Evolutionary conservation across 2,113 vertebrate genomes (phyloP), one percentile per base, ranked within the genome.

Genomic region (Anseranas semipalmata): DNA sequence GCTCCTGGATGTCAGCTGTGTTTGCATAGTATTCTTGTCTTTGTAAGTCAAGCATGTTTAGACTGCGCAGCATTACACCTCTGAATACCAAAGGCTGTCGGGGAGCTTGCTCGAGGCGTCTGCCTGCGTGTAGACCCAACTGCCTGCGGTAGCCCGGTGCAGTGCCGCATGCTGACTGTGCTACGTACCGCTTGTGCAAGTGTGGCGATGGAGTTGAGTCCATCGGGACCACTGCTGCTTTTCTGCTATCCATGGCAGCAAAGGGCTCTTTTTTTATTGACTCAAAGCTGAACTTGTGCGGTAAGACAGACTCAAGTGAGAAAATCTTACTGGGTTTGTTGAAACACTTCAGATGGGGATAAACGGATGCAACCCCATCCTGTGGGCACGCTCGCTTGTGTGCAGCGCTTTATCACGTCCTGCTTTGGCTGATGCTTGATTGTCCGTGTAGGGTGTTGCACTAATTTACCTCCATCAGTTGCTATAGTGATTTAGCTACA

Each of bases 131-230:
- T 28, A 5, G 4, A 27, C 39, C 12, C 4, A 0, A 25, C 6
- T 20, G 33, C 33, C 24, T 30, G 43, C 2, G 4, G 1, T 4
- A 53, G 20, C 10, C 15, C 3, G 8, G 55, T 3, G 2, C 3
- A 4, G 65, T 25, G 50, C 62, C 7, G 3, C 22, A 1, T 0
- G 1, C 59, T 1, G 1, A 8, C 21, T 8, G 6, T 1, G 3
- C 12, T 20, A 2, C 35, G 24, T 33, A 0, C 56, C 0, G 2
- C 50, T 9, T 5, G 17, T 9, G 58, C 3, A 1, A 10, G 1
- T 1, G 16, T 12, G 30, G 9, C 15, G 2, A 16, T 0, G 12
- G 48, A 20, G 37, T 13, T 2, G 41, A 19, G 55, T 7, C 32
- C 3, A 0, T 4, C 0, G 4, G 43, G 11, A n/a, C 33, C 1